Conservation (phyloP, 1,140 invertebrate species). For the Drosophila sp. region DNA sequence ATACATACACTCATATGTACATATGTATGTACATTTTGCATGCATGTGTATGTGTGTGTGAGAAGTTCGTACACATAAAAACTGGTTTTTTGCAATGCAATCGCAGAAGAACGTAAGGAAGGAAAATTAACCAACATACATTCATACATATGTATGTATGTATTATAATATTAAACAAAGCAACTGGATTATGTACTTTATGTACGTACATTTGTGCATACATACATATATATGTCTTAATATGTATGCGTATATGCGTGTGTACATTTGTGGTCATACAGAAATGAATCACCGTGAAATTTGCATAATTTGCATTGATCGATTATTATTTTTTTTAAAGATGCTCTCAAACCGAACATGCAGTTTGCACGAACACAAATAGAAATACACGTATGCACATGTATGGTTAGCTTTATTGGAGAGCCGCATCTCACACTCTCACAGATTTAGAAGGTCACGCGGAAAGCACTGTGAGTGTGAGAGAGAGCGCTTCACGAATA, state of each 20-base stretch:
- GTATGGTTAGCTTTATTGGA: background rate
- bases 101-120: conserved; percentile 29
- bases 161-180: conserved; percentile 48
- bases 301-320: conserved; percentile 34
- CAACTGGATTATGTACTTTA: conserved; percentile 42
- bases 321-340: conserved; percentile 23
- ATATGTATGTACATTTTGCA: background rate
- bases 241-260: background rate
- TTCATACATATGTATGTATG: no score
- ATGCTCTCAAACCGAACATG: conserved; percentile 2
- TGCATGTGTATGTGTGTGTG: conserved; percentile 13
- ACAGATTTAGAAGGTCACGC: conserved; percentile 17
- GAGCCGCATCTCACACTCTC: background rate
- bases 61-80: conserved; percentile 4
- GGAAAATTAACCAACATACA: no score
- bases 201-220: conserved; percentile 18
- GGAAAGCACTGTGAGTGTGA: conserved; percentile 1
- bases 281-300: conserved; percentile 12
- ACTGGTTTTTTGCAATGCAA: conserved; percentile 52
- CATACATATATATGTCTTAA: conserved; percentile 8
- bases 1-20: conserved; percentile 15
- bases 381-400: background rate
- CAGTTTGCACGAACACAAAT: conserved; percentile 2
- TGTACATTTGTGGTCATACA: background rate
- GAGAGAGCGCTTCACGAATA: conserved; percentile 2